A percentile compares a stretch with the other conserved stretches of the same genome.
These are phyloP conservation scores for Lepilemur ruficaudatus DNA, from an alignment of 2,797 vertebrate genomes.

Conservation along the genomic window DNA sequence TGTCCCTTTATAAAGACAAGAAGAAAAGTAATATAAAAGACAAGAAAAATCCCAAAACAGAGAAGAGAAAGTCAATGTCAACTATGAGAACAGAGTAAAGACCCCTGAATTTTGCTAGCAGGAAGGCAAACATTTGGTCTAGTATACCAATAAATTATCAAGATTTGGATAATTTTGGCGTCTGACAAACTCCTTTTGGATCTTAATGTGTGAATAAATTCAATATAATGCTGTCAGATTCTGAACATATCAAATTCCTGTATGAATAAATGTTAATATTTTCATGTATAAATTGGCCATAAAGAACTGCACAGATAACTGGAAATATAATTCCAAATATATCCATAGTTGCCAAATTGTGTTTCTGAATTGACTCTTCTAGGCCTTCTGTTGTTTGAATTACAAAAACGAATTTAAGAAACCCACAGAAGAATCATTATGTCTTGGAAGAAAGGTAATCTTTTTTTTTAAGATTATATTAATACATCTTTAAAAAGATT, in stretches of 20 bases:
- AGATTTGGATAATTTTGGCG: background rate
- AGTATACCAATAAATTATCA: background rate
- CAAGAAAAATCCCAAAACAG: background rate
- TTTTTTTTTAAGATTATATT: background rate
- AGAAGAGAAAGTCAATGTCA: background rate
- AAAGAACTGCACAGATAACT: background rate
- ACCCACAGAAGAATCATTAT: background rate
- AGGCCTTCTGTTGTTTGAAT: background rate
- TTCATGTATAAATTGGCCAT: background rate
- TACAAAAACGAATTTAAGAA: background rate
- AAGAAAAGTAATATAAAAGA: background rate
- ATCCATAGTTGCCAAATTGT: background rate
- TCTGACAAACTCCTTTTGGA: background rate
- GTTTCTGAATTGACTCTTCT: background rate
- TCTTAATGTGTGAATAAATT: background rate
- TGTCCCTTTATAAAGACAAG: background rate
- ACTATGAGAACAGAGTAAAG: background rate
- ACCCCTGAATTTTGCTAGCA: background rate
- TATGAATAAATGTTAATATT: background rate
- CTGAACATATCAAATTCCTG: background rate
- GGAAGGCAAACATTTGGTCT: background rate
- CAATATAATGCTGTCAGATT: background rate
- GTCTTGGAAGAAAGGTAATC: background rate
- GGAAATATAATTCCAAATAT: slow-evolving; percentile 36
- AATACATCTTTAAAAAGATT: background rate